A percentile compares a stretch with the other conserved stretches of the same genome.
Conservation (phyloP, 1,140 invertebrate species). For the Trypoxylus dichotomus region DNA sequence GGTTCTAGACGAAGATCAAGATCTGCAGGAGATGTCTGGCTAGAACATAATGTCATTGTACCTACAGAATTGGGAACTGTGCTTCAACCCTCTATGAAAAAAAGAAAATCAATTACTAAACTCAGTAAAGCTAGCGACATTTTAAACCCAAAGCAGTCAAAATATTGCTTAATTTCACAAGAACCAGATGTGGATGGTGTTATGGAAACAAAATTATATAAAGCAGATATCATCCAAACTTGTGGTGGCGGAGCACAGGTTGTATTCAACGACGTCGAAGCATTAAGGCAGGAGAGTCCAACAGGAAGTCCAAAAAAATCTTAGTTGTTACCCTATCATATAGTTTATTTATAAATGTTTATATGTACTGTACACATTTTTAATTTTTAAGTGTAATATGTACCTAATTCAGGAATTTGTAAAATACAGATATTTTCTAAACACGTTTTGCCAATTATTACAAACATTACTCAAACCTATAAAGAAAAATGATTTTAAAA, state of each 20-base stretch:
- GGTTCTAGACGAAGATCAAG: conserved; percentile 62
- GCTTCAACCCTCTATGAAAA: conserved; percentile 80
- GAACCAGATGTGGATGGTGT: conserved; percentile 89
- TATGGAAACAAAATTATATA: conserved; percentile 89
- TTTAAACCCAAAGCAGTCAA: conserved; percentile 72
- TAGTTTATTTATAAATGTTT: no score
- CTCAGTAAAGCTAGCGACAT: conserved; percentile 73
- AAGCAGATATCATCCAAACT: conserved; percentile 89
- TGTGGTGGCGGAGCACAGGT: conserved; percentile 92
- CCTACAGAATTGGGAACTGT: conserved; percentile 80
- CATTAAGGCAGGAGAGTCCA: conserved; percentile 83
- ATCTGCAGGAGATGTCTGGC: conserved; percentile 80
- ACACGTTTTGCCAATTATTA: no score
- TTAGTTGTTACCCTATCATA: background rate
- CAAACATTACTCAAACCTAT: no score
- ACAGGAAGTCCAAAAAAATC: conserved; percentile 42
- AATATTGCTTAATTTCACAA: conserved; percentile 91
- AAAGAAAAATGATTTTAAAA: no score
- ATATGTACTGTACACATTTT: background rate
- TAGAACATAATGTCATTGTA: conserved; percentile 84
- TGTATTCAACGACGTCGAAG: conserved; percentile 94
- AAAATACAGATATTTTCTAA: no score
- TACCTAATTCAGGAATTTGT: no score
- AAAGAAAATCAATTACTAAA: conserved; percentile 82
- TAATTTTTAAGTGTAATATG: background rate